Evolutionary conservation across 2,888 invertebrate species (phyloP), one percentile per base, ranked within the genome.

Genomic region (Cremastobaeus sp.): DNA sequence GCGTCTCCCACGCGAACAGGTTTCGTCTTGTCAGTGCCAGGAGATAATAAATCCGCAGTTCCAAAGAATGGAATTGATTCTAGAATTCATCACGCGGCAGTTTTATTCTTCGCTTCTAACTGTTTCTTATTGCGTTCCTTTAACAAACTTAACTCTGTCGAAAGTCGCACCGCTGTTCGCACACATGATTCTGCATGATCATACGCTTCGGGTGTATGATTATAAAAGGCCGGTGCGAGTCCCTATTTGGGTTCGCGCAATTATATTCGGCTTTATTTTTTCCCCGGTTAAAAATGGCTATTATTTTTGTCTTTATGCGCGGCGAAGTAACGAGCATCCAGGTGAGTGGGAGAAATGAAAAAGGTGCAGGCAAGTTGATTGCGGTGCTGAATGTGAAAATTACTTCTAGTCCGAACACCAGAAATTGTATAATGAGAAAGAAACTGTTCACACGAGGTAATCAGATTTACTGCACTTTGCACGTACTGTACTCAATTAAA

Each of bases 1-100:
- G 59, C 64, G 45, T 68, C 59, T 68, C 59, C 21, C 64, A 55
- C 55, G 55, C 60, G 34, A 39, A 47, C 64, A 52, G 54, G 43
- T 54, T 48, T 72, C 12, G 54, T 20, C 18, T 60, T 45, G 28
- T 43, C 25, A 25, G 28, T 35, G n/a, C 32, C 3, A 6, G 3
- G 6, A n/a, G 6, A 39, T 54, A 69, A 69, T 50, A 50, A 62
- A 70, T 70, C 64, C 32, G 47, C 43, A 45, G 8, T 21, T 8
- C 15, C 21, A 18, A 55, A 62, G 54, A 64, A 62, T 55, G 45
- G 30, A 70, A 57, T 54, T 54, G 60, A 69, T 47, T 57, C 41
- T 34, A 43, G 32, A 50, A 59, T 48, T 39, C 55, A 66, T 37
- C 54, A 14, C 11, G 15, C 18, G 14, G 15, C 20, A 30, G 32